Evolutionary conservation across 2,113 vertebrate genomes (phyloP).

Genomic region (Tapirus terrestris): DNA sequence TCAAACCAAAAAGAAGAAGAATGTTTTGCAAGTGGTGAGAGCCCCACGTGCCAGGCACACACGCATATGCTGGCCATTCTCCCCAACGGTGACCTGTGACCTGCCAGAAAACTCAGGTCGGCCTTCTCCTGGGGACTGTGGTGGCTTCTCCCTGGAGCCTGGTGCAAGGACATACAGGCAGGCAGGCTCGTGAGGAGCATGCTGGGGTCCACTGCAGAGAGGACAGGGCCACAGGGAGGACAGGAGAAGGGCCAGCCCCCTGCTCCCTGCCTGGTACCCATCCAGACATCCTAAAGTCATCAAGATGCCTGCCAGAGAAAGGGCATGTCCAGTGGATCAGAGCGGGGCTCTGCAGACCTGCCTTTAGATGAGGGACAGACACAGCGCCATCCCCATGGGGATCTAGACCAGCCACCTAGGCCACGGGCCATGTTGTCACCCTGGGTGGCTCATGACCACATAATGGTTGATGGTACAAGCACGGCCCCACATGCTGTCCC

Average conservation of each 20-base stretch:
- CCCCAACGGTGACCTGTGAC: neutral
- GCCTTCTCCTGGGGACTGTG: neutral
- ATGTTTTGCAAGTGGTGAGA: rapidly evolving
- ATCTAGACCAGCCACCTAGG: neutral
- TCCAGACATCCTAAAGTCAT: neutral
- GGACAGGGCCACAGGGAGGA: too few relatives aligned
- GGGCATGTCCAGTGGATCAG: rapidly evolving
- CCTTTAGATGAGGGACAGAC: neutral
- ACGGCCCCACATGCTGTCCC: neutral
- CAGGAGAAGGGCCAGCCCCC: neutral
- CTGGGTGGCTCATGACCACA: rapidly evolving
- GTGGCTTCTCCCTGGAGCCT: neutral
- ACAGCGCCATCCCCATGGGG: rapidly evolving
- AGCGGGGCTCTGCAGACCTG: rapidly evolving
- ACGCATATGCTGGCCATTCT: neutral
- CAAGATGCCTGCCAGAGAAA: neutral
- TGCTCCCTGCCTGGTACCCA: neutral
- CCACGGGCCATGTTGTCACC: neutral
- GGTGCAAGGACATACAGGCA: neutral
- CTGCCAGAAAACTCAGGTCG: rapidly evolving
- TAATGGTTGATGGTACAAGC: neutral
- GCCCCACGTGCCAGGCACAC: rapidly evolving
- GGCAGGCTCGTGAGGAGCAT: neutral
- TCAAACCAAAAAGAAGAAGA: neutral
- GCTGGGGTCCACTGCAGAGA: rapidly evolving